These are phyloP conservation scores for Emydocephalus ijimae DNA, from an alignment of 2,113 vertebrate genomes.

Conservation along the genomic window DNA sequence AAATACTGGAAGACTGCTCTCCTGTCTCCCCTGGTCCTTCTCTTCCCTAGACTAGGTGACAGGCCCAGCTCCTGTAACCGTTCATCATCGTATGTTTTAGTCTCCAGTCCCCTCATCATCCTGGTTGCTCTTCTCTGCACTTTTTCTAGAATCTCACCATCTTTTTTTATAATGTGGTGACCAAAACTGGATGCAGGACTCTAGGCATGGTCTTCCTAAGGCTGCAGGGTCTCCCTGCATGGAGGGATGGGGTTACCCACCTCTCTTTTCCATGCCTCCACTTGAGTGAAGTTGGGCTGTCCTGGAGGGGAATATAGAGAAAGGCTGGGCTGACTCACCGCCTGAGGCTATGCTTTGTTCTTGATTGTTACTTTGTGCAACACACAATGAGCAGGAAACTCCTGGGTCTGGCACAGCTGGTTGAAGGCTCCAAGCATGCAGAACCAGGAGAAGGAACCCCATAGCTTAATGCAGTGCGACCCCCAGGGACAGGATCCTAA, in stretches of 20 bases:
- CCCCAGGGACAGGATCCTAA: not conserved
- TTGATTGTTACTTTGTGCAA: not conserved
- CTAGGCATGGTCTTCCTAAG: not conserved
- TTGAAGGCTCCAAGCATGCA: not conserved
- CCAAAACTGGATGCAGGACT: no score
- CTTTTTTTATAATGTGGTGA: no score
- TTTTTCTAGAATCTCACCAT: no score
- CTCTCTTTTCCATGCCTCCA: not conserved
- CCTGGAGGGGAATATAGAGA: not conserved
- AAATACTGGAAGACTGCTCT: no score
- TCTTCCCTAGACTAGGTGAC: no score
- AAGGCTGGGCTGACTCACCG: not conserved
- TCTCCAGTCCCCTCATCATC: no score
- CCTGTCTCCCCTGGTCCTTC: no score
- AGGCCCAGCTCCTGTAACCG: no score
- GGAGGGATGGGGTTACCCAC: not conserved
- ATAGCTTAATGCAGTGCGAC: not conserved
- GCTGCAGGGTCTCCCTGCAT: not conserved
- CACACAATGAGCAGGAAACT: not conserved
- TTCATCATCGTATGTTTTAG: no score
- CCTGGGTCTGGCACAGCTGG: not conserved
- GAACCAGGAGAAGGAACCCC: not conserved
- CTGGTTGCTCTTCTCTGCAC: no score
- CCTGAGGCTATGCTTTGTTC: not conserved
- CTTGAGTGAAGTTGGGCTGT: not conserved